These are phyloP conservation scores for Stenoptilia bipunctidactyla DNA, from an alignment of 2,888 invertebrate species.

Conservation along the genomic window DNA sequence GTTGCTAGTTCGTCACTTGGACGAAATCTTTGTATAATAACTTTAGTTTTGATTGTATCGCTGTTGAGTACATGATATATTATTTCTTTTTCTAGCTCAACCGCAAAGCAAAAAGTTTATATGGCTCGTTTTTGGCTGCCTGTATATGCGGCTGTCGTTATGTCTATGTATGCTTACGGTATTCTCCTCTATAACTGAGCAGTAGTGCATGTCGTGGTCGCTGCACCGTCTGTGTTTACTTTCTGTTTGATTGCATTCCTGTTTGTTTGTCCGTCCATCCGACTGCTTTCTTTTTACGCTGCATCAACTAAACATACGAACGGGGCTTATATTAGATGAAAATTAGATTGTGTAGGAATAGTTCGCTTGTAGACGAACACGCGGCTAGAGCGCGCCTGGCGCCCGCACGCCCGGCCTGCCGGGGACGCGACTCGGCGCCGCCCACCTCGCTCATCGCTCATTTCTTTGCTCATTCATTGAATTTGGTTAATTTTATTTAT, in stretches of 20 bases:
- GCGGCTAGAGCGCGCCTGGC: not conserved
- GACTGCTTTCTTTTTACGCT: conserved; percentile 26
- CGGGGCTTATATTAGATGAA: too few species aligned
- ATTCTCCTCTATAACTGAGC: conserved; percentile 40
- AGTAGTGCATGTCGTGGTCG: conserved; percentile 51
- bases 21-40: too few species aligned
- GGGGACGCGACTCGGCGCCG: too few species aligned
- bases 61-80: conserved; percentile 50
- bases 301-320: conserved; percentile 8
- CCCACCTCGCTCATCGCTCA: too few species aligned
- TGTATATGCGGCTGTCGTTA: conserved; percentile 66
- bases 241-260: conserved; percentile 25
- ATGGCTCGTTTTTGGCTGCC: conserved; percentile 70
- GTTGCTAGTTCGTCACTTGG: too few species aligned
- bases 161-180: conserved; percentile 69
- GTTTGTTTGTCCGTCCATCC: conserved; percentile 50
- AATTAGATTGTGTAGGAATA: too few species aligned
- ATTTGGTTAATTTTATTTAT: too few species aligned
- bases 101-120: conserved; percentile 66
- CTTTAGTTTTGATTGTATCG: conserved; percentile 17
- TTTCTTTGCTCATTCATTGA: not conserved
- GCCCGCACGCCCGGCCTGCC: too few species aligned
- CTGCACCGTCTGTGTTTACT: conserved; percentile 26
- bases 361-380: not conserved
- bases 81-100: conserved; percentile 65